Evolutionary conservation across 2,888 invertebrate species (phyloP).

Genomic region (Machimus atricapillus): DNA sequence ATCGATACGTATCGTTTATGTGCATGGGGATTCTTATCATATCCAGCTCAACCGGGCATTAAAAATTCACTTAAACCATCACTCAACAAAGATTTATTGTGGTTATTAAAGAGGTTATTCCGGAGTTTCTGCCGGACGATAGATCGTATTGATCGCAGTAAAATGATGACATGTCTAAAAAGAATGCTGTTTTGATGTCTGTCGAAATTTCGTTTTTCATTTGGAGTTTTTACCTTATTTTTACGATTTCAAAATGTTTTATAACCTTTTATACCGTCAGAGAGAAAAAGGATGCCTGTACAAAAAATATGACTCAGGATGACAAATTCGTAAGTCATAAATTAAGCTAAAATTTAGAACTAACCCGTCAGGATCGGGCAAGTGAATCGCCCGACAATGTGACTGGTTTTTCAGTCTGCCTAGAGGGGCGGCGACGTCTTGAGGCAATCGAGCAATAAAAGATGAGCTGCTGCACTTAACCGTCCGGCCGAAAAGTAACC

Average conservation of each 20-base stretch:
- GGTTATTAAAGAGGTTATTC: constrained; percentile 30
- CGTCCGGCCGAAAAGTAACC: not conserved
- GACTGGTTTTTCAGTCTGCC: not conserved
- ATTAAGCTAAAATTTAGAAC: constrained; percentile 33
- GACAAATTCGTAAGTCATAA: constrained; percentile 45
- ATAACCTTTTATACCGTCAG: constrained; percentile 9
- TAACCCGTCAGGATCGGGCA: not conserved
- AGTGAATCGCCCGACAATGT: constrained; percentile 19
- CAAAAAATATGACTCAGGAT: constrained; percentile 38
- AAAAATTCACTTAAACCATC: constrained; percentile 56
- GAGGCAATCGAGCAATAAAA: constrained; percentile 12
- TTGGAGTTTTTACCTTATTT: constrained; percentile 34
- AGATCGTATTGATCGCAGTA: constrained; percentile 43
- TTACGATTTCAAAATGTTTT: constrained; percentile 37
- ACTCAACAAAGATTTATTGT: constrained; percentile 58
- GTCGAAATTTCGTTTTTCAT: constrained; percentile 34
- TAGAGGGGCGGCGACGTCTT: not conserved
- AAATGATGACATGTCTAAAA: constrained; percentile 45
- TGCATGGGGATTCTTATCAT: constrained; percentile 10
- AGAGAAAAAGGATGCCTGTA: not conserved
- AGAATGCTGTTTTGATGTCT: constrained; percentile 39
- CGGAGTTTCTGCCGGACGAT: not conserved
- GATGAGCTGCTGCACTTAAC: constrained; percentile 15
- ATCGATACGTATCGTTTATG: constrained; percentile 16
- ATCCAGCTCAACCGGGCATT: constrained; percentile 50